A percentile compares a stretch with the other conserved stretches of the same genome.
Evolutionary conservation across 35 echinoderm and acorn worm species (phyloP).

Genomic region (Ophioderma brevispina): DNA sequence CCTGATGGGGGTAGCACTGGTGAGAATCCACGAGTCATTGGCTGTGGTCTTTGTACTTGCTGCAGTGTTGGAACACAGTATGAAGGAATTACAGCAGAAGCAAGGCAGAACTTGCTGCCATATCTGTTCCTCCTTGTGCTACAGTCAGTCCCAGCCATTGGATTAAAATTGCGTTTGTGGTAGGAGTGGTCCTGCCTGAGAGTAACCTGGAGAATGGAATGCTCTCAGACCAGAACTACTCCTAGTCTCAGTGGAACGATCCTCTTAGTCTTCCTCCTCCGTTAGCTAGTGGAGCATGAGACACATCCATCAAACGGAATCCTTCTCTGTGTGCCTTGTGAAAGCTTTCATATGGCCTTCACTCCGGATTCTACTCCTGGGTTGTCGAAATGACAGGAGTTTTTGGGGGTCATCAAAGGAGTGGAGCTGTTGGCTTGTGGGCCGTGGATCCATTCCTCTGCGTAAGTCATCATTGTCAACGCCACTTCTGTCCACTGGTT

Average conservation of each 20-base stretch:
- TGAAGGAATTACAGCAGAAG: no score
- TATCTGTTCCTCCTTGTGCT: neutral
- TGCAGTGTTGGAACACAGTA: neutral
- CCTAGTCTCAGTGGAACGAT: constrained; percentile 86
- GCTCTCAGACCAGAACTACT: constrained; percentile 84
- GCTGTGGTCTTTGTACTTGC: neutral
- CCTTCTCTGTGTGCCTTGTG: constrained; percentile 78
- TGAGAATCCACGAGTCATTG: constrained; percentile 42
- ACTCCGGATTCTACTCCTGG: constrained; percentile 59
- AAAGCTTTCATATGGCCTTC: constrained; percentile 97
- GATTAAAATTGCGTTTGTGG: constrained; percentile 51
- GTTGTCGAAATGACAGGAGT: constrained; percentile 60
- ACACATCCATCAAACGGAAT: constrained; percentile 94
- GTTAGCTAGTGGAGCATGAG: constrained; percentile 94
- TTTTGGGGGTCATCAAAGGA: constrained; percentile 92
- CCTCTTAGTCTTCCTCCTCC: constrained; percentile 88
- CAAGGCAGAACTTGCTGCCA: neutral
- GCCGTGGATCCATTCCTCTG: constrained; percentile 96
- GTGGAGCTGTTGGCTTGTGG: constrained; percentile 72
- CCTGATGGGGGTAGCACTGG: constrained; percentile 17
- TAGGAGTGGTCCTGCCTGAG: constrained; percentile 69
- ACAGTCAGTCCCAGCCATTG: neutral
- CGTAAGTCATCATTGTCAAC: constrained; percentile 78
- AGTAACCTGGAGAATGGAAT: constrained; percentile 60
- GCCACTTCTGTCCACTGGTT: constrained; percentile 59